Percentiles rank a stretch among this genome's conserved stretches.
These are phyloP conservation scores for Nebria salina DNA, from an alignment of 2,888 invertebrate genomes.

Conservation along the genomic window DNA sequence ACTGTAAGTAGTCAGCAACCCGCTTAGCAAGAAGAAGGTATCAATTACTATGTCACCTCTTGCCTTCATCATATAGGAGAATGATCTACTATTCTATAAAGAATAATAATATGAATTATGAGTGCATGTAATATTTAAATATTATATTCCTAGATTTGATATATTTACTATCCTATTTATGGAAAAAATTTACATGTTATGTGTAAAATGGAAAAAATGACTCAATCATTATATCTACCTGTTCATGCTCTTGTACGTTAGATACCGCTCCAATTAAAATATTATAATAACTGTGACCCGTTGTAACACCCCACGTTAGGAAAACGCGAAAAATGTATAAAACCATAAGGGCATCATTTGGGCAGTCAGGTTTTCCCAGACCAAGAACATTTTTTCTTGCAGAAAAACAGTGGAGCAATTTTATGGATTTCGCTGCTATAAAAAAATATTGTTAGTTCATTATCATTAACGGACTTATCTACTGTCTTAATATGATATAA, in stretches of 20 bases:
- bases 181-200: no score
- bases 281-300: slow-evolving; percentile 68
- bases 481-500: no score
- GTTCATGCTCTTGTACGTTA: slow-evolving; percentile 67
- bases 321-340: slow-evolving; percentile 69
- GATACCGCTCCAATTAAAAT: slow-evolving; percentile 66
- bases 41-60: slow-evolving; percentile 74
- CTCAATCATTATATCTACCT: slow-evolving; percentile 58
- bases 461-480: not conserved
- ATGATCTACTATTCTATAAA: slow-evolving; percentile 59
- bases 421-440: slow-evolving; percentile 23
- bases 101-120: not conserved
- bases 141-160: not conserved
- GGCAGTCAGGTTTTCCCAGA: slow-evolving; percentile 62
- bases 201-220: not conserved
- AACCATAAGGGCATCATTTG: slow-evolving; percentile 62
- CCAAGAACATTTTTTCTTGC: slow-evolving; percentile 58
- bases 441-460: not conserved
- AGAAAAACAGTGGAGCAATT: slow-evolving; percentile 53
- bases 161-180: not conserved
- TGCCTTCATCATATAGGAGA: slow-evolving; percentile 62
- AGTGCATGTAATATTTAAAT: not conserved
- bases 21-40: slow-evolving; percentile 71
- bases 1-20: slow-evolving; percentile 67
- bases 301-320: slow-evolving; percentile 67